Evolutionary conservation across 2,797 vertebrate genomes (phyloP).

Genomic region (Clarias platycephalus): DNA sequence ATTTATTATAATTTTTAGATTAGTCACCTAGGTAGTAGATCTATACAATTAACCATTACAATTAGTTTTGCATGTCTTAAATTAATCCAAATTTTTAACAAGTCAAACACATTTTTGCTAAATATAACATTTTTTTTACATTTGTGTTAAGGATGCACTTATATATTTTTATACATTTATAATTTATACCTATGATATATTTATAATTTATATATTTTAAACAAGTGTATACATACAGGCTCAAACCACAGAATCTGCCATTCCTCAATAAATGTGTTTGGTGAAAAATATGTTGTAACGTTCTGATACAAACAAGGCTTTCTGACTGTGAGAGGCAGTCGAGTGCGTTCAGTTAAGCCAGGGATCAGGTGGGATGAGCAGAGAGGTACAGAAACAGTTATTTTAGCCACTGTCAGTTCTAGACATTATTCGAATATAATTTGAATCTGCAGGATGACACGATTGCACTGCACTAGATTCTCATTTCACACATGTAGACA

Average conservation of each 20-base stretch:
- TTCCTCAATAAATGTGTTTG: not conserved
- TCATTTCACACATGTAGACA: slow-evolving; percentile 31
- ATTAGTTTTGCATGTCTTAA: not conserved
- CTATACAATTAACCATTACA: not conserved
- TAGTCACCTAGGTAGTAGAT: too few relatives aligned
- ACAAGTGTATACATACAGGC: not conserved
- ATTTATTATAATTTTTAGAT: not conserved
- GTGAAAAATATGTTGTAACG: not conserved
- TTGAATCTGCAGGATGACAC: slow-evolving; percentile 55
- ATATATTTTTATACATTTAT: not conserved
- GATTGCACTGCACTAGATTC: slow-evolving; percentile 55
- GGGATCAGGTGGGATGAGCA: not conserved
- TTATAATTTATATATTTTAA: not conserved
- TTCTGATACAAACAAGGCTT: not conserved
- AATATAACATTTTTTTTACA: not conserved
- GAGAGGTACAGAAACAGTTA: not conserved
- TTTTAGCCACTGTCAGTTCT: not conserved
- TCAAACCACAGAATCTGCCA: not conserved
- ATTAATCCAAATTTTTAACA: not conserved
- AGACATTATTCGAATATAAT: slow-evolving; percentile 13
- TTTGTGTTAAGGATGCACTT: not conserved
- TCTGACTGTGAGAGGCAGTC: not conserved
- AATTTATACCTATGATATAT: not conserved
- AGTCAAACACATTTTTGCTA: not conserved
- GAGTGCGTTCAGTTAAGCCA: not conserved